Evolutionary conservation across 2,888 invertebrate genomes (phyloP).

Genomic region (Linyphia triangularis): DNA sequence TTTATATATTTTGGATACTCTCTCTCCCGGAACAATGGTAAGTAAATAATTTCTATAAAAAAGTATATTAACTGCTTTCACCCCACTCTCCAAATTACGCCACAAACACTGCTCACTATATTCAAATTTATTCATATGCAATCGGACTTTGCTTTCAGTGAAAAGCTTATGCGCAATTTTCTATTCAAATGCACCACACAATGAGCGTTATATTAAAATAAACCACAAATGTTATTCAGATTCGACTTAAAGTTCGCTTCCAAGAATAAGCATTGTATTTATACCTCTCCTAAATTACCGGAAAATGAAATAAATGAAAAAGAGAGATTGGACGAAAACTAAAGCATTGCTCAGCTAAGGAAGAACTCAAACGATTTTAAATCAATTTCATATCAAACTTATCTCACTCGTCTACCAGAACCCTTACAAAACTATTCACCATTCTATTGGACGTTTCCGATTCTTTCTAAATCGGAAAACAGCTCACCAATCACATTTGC

Average conservation of each 20-base stretch:
- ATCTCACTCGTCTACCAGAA: background rate
- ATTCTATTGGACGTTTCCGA: background rate
- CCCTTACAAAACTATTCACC: background rate
- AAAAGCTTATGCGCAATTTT: background rate
- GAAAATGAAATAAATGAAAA: too few relatives aligned
- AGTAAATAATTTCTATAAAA: too few relatives aligned
- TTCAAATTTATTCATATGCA: background rate
- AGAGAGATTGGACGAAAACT: too few relatives aligned
- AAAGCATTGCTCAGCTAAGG: background rate
- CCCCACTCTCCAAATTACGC: background rate
- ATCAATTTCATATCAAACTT: slow-evolving; percentile 28
- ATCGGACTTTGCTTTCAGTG: background rate
- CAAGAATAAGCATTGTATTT: too few relatives aligned
- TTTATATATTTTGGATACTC: too few relatives aligned
- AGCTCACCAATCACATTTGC: slow-evolving; percentile 45
- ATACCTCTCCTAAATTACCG: too few relatives aligned
- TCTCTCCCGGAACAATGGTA: too few relatives aligned
- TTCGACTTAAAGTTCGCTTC: too few relatives aligned
- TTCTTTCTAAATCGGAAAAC: slow-evolving; percentile 41
- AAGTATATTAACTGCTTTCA: background rate
- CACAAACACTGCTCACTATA: background rate
- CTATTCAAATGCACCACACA: background rate
- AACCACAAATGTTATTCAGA: background rate
- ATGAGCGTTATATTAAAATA: background rate
- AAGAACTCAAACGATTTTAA: background rate